Evolutionary conservation across 2,888 invertebrate genomes (phyloP), one percentile per base, ranked within the genome.

Genomic region (Sesia apiformis): DNA sequence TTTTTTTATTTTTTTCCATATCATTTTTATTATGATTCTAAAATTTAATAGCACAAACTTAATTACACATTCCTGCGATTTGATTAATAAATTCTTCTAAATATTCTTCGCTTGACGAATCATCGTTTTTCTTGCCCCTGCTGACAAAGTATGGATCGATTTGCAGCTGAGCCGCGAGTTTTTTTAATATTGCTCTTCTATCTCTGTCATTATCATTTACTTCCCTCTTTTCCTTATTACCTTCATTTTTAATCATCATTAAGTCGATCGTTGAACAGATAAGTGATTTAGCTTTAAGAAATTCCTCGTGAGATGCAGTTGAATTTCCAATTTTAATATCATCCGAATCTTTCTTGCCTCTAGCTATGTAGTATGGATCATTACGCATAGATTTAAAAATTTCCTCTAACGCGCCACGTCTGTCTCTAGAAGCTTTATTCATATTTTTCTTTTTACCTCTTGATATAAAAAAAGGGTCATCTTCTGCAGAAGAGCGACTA

Each of bases 311-410:
- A 38, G 55, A 52, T 5, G 64, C 54, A 0, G 69, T 69, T 1
- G 66, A 55, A 55, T 77, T 78, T 5, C 55, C 62, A 39, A 60
- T 60, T 57, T 70, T 74, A 5, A 54, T 58, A n/a, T 52, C 39
- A 3, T 63, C 62, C 0, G 39, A 49, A 56, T 77, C 69, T 60
- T 88, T 91, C 63, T 90, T 91, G n/a, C 91, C 91, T 66, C 91
- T 71, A 0, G 89, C 90, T 51, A 90, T 90, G 54, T 87, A 90
- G 63, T 84, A 91, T 0, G 90, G 91, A 56, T 90, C 86, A 52
- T 88, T 87, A 7, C 84, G 76, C 4, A 90, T 86, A 3, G 86
- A 83, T 67, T 87, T 89, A 0, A 88, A 83, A 4, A 86, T 79
- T 66, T 86, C 85, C 64, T 81, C 88, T 40, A 89, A 70, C 3